Evolutionary conservation across 2,113 vertebrate species (phyloP).

Genomic region (Carollia perspicillata): DNA sequence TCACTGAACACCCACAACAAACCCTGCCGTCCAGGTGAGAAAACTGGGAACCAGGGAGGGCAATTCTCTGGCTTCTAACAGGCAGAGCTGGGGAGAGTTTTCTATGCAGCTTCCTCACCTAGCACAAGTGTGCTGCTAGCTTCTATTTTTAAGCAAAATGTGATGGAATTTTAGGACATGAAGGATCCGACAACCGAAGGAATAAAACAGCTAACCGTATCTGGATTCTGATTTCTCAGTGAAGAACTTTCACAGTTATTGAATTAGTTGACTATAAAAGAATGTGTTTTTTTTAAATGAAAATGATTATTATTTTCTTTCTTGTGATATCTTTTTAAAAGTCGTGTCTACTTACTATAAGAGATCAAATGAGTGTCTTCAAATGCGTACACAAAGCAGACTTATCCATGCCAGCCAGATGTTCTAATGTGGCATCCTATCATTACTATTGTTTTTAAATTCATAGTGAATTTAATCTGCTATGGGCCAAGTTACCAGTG

Average conservation of each 20-base stretch:
- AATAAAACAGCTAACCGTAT: neutral
- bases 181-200: neutral
- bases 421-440: neutral
- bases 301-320: neutral
- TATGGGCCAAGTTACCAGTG: neutral
- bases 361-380: neutral
- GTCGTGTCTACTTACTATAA: neutral
- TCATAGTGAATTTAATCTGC: neutral
- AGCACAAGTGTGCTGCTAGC: neutral
- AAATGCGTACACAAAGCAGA: neutral
- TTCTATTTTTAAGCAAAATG: constrained; percentile 1
- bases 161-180: neutral
- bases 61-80: neutral
- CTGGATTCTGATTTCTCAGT: constrained; percentile 58
- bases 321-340: neutral
- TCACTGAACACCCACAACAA: neutral
- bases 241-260: neutral
- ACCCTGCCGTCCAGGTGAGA: neutral
- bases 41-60: neutral
- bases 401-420: neutral
- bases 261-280: neutral
- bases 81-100: neutral
- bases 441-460: neutral
- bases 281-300: neutral
- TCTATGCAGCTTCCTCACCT: neutral